Percentiles rank a stretch among this genome's conserved stretches.
Conservation (phyloP, 2,888 invertebrate species). For the Tribolium freemani region DNA sequence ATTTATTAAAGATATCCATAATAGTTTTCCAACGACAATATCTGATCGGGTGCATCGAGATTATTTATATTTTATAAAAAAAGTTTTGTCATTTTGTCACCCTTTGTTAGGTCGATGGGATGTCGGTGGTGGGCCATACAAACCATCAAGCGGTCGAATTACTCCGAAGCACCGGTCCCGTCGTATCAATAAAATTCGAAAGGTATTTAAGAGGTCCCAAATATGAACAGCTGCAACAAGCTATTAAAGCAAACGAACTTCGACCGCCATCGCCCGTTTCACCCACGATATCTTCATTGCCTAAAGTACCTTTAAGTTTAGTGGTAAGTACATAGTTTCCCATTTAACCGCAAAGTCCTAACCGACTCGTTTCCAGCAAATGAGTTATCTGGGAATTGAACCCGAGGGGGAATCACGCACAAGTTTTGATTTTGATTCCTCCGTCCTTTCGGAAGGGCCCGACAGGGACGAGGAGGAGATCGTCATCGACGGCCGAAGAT, state of each 20-base stretch:
- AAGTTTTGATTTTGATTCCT: conserved; percentile 70
- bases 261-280: conserved; percentile 75
- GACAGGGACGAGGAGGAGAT: conserved; percentile 73
- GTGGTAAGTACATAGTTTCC: conserved; percentile 68
- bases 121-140: conserved; percentile 89
- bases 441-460: conserved; percentile 66
- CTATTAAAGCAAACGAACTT: conserved; percentile 80
- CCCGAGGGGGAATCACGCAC: conserved; percentile 78
- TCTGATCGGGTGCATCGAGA: too few species aligned
- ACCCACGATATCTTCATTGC: conserved; percentile 80
- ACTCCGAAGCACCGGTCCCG: conserved; percentile 84
- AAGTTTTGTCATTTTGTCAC: not conserved
- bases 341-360: not conserved
- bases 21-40: too few species aligned
- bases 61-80: too few species aligned
- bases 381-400: conserved; percentile 68
- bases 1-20: too few species aligned
- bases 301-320: conserved; percentile 82
- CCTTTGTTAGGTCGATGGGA: conserved; percentile 81
- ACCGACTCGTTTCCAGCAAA: conserved; percentile 54
- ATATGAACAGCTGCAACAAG: conserved; percentile 86
- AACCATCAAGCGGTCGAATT: conserved; percentile 95
- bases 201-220: conserved; percentile 90
- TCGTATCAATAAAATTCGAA: conserved; percentile 79
- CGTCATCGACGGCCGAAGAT: conserved; percentile 73